Evolutionary conservation across 2,797 vertebrate species (phyloP).

Genomic region (Danio aesculapii): DNA sequence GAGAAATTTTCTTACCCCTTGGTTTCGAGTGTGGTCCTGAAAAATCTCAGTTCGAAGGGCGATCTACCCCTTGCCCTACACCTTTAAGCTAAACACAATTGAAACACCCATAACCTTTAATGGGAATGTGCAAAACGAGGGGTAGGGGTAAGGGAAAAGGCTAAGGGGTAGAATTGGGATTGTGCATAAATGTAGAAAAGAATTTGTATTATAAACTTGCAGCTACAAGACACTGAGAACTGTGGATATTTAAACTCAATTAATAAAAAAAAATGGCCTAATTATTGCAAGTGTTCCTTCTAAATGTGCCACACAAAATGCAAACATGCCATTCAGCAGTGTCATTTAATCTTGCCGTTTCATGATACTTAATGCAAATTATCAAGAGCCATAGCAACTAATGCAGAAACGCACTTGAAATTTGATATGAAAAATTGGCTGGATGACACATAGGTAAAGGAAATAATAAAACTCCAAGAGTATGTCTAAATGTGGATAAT

Average conservation of each 20-base stretch:
- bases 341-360: neutral
- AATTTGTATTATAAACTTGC: constrained; percentile 8
- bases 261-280: neutral
- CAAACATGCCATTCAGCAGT: neutral
- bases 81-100: too few species aligned
- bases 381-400: neutral
- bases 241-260: constrained; percentile 35
- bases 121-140: too few species aligned
- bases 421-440: neutral
- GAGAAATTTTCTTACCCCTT: too few species aligned
- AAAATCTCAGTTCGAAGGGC: too few species aligned
- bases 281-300: neutral
- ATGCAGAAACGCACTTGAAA: neutral
- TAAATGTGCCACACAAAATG: constrained; percentile 4
- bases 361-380: neutral
- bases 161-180: too few species aligned
- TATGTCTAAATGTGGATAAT: too few species aligned
- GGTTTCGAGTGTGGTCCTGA: too few species aligned
- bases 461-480: too few species aligned
- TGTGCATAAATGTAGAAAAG: neutral
- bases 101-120: too few species aligned
- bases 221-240: constrained; percentile 52
- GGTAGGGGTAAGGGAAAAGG: too few species aligned
- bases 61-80: too few species aligned
- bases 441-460: constrained; percentile 16